These are phyloP conservation scores for Melanargia galathea DNA, from an alignment of 2,888 invertebrate genomes.

Conservation along the genomic window DNA sequence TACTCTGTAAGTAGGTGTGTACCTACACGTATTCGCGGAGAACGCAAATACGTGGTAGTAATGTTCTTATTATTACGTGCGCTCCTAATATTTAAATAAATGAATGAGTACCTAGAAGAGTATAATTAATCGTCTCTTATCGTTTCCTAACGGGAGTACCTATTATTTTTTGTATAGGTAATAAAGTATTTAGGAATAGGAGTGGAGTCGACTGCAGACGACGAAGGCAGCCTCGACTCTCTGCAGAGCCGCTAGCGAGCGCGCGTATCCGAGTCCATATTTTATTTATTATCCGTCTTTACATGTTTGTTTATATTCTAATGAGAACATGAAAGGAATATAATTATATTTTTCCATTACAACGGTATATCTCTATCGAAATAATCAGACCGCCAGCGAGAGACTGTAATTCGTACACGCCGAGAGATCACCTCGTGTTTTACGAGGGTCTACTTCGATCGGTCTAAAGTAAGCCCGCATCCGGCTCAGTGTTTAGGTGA, in stretches of 20 bases:
- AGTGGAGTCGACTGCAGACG: too few species aligned
- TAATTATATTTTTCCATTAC: background rate
- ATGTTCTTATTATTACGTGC: too few species aligned
- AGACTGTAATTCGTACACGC: conserved; percentile 3
- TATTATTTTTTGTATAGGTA: too few species aligned
- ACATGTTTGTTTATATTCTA: background rate
- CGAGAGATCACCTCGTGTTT: conserved; percentile 8
- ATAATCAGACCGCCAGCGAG: conserved; percentile 4
- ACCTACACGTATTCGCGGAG: too few species aligned
- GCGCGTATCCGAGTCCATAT: background rate
- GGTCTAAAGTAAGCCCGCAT: background rate
- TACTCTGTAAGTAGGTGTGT: too few species aligned
- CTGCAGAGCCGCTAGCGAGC: background rate
- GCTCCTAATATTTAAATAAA: too few species aligned
- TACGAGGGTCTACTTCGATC: conserved; percentile 12
- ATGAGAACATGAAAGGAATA: background rate
- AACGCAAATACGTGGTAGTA: too few species aligned
- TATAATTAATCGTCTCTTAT: too few species aligned
- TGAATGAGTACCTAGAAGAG: too few species aligned
- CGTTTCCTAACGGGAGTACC: too few species aligned
- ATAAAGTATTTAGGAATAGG: too few species aligned
- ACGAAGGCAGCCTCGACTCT: background rate
- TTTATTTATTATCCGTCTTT: background rate
- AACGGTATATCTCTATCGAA: background rate
- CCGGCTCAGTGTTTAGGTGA: background rate